Base-by-base conservation (phyloP, 1,140 invertebrate genomes). In the Bemisia tabaci region DNA sequence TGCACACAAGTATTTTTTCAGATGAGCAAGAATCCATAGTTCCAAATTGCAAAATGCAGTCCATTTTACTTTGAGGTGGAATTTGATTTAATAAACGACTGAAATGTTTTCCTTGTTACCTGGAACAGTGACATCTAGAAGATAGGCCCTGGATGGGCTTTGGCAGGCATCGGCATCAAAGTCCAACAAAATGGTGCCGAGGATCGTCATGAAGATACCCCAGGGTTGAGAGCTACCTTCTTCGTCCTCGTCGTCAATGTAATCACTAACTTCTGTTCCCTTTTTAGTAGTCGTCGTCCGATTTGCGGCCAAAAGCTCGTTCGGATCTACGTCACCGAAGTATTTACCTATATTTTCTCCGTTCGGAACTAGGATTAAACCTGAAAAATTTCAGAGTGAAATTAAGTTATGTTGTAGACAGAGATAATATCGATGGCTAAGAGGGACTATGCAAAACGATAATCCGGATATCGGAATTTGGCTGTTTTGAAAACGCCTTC, bases 151-250 rank as follows among this genome's bases (percentile, higher is more conserved):
- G 0, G 92, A 85, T 0, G 95, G 95, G 74, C 92, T 95, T 77
- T 97, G 95, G 72, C 94, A 97, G 27, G 94, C 92, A 75, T 97
- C 94, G 0, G 94, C 94, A 76, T 95, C 92, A 77, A 97, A 97
- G 77, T 98, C 95, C 26, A 97, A 79, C 12, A 97, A 78, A 26
- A 95, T 91, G 0, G 95, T 96, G 12, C 95, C 95, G 0, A 97
- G 74, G 60, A 97, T 86, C 0, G 94, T 97, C 71, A 98, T 92
- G 71, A 95, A 83, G 33, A 97, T 86, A 1, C 91, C 90, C 91
- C 91, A 94, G 0, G 88, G 85, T 76, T 92, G 90, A 1, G 81
- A 80, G 12, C n/a, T 33, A 60, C 59, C 65, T 11, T 61, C 33
- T 48, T 48, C 33, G 33, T 48, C 33, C n/a, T n/a, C n/a, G 17